These are phyloP conservation scores for Papilio machaon DNA, from an alignment of 1,140 invertebrate species.

Conservation along the genomic window DNA sequence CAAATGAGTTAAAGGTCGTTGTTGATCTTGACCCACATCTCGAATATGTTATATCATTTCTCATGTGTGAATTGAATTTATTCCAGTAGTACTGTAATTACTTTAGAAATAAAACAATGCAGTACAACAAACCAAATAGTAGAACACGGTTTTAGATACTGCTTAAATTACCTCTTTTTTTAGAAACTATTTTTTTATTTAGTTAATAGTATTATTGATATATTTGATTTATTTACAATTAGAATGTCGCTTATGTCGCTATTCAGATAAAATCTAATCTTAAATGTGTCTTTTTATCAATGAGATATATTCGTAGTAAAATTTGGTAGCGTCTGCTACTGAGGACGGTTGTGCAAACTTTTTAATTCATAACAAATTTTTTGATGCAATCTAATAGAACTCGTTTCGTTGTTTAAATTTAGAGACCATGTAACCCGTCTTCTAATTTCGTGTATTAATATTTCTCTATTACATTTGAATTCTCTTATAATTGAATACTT, in stretches of 20 bases:
- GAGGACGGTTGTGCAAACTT: not conserved
- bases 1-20: slow-evolving; percentile 32
- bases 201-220: too few relatives aligned
- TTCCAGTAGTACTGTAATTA: not conserved
- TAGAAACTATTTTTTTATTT: too few relatives aligned
- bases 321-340: not conserved
- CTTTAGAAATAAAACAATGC: not conserved
- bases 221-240: too few relatives aligned
- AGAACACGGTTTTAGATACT: not conserved
- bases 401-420: not conserved
- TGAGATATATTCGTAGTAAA: not conserved
- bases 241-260: too few relatives aligned
- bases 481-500: slow-evolving; percentile 41
- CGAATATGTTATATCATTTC: not conserved
- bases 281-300: not conserved
- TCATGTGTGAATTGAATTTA: not conserved
- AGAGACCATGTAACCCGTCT: too few relatives aligned
- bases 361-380: not conserved
- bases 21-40: slow-evolving; percentile 25
- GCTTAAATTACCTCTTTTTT: too few relatives aligned
- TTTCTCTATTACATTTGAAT: not conserved
- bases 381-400: not conserved
- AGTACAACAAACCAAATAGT: not conserved
- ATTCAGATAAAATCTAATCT: too few relatives aligned
- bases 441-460: too few relatives aligned